Evolutionary conservation across 2,888 invertebrate species (phyloP).

Genomic region (Drosophila anceps): DNA sequence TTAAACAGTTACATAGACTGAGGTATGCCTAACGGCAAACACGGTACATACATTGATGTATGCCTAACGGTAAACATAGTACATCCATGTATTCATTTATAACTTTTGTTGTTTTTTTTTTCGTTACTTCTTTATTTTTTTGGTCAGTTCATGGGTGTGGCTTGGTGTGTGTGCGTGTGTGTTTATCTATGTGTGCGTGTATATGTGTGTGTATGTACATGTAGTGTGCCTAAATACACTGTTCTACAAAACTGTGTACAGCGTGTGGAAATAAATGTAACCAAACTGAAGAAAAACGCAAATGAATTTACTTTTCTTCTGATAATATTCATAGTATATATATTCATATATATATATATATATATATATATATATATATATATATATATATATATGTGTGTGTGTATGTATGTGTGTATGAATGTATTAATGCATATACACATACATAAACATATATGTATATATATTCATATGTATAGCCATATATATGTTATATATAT

Average conservation of each 20-base stretch:
- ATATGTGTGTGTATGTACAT: constrained; percentile 54
- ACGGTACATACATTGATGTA: constrained; percentile 39
- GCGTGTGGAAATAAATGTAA: constrained; percentile 51
- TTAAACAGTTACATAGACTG: constrained; percentile 48
- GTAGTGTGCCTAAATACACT: constrained; percentile 41
- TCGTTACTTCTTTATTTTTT: constrained; percentile 21
- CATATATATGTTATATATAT: constrained; percentile 64
- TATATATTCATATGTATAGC: constrained; percentile 56
- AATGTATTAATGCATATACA: background rate
- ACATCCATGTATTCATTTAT: constrained; percentile 42
- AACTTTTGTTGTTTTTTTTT: constrained; percentile 18
- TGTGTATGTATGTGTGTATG: background rate
- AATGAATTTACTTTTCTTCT: constrained; percentile 38
- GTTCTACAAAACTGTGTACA: constrained; percentile 29
- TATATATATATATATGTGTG: constrained; percentile 21
- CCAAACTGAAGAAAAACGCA: constrained; percentile 67
- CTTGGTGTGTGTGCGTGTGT: constrained; percentile 25
- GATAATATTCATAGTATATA: constrained; percentile 67
- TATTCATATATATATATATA: constrained; percentile 37
- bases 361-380: constrained; percentile 19
- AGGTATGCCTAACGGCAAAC: constrained; percentile 48
- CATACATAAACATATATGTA: constrained; percentile 50
- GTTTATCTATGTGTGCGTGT: constrained; percentile 16
- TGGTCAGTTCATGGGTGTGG: constrained; percentile 68
- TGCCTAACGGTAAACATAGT: constrained; percentile 43